These are phyloP conservation scores for Lottia gigantea DNA, from an alignment of 2,888 invertebrate genomes.

Conservation along the genomic window DNA sequence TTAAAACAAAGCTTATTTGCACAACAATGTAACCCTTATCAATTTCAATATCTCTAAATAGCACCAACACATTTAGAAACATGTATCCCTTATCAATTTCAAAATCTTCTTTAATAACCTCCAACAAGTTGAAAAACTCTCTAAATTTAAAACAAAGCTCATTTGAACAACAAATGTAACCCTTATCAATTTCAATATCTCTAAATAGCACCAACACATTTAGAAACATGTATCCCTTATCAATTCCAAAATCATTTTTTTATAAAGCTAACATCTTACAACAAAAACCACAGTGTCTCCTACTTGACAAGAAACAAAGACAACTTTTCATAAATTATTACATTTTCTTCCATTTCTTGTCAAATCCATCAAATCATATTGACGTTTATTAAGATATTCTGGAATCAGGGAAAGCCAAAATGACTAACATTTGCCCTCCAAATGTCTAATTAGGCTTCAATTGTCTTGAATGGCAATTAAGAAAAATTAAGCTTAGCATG, in stretches of 20 bases:
- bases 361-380: not conserved
- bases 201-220: too few species aligned
- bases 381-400: not conserved
- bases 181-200: too few species aligned
- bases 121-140: too few species aligned
- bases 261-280: not conserved
- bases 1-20: too few species aligned
- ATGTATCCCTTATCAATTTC: too few species aligned
- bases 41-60: too few species aligned
- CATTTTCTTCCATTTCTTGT: not conserved
- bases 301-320: not conserved
- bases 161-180: too few species aligned
- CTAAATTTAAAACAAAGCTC: too few species aligned
- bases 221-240: too few species aligned
- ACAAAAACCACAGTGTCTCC: not conserved
- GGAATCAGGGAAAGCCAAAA: not conserved
- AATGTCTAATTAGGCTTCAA: conserved; percentile 7
- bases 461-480: conserved; percentile 7
- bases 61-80: too few species aligned
- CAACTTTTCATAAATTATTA: not conserved
- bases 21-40: too few species aligned
- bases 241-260: not conserved
- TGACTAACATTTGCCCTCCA: not conserved
- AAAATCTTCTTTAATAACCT: too few species aligned
- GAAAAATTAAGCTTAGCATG: not conserved